Conservation (phyloP, 2,888 invertebrate species). For the Rosalia funebris region DNA sequence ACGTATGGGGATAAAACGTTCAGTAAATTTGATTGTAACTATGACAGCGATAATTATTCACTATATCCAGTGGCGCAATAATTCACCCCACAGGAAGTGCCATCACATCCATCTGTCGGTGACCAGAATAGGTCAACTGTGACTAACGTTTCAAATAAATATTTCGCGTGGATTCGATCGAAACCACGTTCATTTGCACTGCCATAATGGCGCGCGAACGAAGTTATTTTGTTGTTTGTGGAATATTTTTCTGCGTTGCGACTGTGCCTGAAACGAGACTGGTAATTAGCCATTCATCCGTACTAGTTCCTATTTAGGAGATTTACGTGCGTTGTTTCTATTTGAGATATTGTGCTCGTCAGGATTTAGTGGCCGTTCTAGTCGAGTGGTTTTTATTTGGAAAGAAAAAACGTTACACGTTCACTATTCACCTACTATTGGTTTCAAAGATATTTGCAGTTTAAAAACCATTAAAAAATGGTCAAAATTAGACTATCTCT, state of each 20-base stretch:
- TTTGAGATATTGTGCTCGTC: no score
- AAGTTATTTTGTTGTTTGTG: constrained; percentile 2
- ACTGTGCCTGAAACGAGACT: constrained; percentile 1
- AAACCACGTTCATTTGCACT: background rate
- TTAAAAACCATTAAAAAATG: no score
- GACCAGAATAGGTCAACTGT: background rate
- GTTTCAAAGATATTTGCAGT: no score
- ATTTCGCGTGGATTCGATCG: background rate
- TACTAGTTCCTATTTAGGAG: constrained; percentile 8
- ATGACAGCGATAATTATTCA: background rate
- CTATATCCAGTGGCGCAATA: constrained; percentile 2
- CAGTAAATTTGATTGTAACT: no score
- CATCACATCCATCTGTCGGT: background rate
- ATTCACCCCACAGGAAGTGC: constrained; percentile 5
- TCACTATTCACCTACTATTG: no score
- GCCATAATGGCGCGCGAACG: constrained; percentile 4
- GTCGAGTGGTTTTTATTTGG: no score
- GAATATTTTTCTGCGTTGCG: constrained; percentile 7
- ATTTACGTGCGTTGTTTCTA: no score
- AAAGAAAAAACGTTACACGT: no score
- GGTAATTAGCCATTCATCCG: constrained; percentile 8
- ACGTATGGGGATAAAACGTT: no score
- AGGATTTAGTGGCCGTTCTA: no score
- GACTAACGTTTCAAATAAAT: background rate
- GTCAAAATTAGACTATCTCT: no score